Conservation (phyloP, 2,113 vertebrate species). For the Megatriorchis doriae region DNA sequence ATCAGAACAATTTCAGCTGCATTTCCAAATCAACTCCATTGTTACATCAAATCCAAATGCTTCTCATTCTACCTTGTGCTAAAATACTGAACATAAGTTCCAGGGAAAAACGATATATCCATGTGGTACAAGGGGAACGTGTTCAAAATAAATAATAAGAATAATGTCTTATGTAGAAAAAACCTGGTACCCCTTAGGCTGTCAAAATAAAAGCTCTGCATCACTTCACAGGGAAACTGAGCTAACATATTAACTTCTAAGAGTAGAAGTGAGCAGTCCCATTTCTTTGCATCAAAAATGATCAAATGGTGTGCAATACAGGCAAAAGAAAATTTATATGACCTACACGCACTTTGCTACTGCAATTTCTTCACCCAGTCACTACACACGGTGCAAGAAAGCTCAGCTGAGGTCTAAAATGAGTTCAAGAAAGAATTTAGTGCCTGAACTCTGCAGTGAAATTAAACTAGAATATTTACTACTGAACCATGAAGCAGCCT, state of each 20-base stretch:
- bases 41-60: background rate
- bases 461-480: background rate
- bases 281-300: background rate
- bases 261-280: background rate
- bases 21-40: background rate
- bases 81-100: background rate
- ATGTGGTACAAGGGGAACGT: background rate
- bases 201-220: background rate
- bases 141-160: background rate
- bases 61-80: background rate
- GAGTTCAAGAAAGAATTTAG: background rate
- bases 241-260: background rate
- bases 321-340: background rate
- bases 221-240: background rate
- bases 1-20: background rate
- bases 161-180: background rate
- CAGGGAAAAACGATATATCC: background rate
- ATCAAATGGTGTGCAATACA: rapidly evolving
- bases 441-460: background rate
- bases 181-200: background rate
- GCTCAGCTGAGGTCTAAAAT: background rate
- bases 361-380: background rate
- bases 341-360: background rate
- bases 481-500: background rate
- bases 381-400: background rate